phyloP scores from a whole-genome alignment of 2,113 vertebrate species.

The Chaenogobius annularis region DNA sequence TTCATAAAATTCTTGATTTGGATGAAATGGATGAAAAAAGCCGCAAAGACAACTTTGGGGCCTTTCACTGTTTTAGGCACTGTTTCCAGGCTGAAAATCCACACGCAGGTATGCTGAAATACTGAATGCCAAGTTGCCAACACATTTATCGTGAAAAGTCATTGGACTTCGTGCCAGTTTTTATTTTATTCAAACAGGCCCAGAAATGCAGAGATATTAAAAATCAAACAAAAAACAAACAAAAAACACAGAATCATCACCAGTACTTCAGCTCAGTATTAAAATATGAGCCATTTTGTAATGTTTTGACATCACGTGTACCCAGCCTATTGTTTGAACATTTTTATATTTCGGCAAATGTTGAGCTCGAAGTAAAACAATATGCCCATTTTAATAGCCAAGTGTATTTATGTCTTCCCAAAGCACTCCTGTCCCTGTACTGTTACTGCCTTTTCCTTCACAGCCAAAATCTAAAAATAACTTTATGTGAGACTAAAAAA shows the following conservation, averaged over 20 bases:
- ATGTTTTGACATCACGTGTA: not conserved
- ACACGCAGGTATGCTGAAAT: no score
- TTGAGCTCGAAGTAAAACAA: not conserved
- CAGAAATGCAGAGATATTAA: not conserved
- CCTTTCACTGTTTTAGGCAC: no score
- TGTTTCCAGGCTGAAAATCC: no score
- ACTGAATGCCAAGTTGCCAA: no score
- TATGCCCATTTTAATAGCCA: not conserved
- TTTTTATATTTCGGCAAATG: not conserved
- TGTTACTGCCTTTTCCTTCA: conserved; percentile 33
- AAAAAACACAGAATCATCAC: not conserved
- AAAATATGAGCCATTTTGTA: not conserved
- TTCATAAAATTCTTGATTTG: no score
- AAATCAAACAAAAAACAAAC: not conserved
- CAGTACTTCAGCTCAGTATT: not conserved
- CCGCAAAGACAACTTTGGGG: no score
- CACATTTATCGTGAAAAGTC: no score
- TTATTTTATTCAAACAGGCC: no score
- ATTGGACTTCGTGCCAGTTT: no score
- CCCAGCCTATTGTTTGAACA: not conserved
- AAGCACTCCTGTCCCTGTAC: conserved; percentile 25
- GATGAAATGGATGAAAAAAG: no score
- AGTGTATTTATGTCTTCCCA: conserved; percentile 24
- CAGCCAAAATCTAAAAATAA: conserved; percentile 63
- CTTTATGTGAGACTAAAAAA: conserved; percentile 55